phyloP scores from a whole-genome alignment of 2,113 vertebrate genomes.

The Tragelaphus imberbis region DNA sequence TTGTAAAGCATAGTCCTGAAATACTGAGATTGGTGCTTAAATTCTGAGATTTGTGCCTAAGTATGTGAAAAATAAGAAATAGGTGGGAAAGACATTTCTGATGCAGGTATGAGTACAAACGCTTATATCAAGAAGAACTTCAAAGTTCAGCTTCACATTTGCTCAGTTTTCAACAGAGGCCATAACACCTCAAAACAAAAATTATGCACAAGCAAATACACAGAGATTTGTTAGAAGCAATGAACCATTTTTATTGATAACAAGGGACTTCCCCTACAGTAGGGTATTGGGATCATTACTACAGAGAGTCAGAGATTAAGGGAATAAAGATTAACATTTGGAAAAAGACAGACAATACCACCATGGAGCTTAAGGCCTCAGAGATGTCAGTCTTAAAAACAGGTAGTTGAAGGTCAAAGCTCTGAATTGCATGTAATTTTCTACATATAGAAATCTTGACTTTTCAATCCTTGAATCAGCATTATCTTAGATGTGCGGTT shows the following conservation, averaged over 20 bases:
- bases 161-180: neutral
- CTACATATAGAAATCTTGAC: neutral
- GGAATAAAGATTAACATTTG: neutral
- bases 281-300: neutral
- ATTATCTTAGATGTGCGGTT: neutral
- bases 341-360: neutral
- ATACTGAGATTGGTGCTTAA: neutral
- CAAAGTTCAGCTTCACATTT: neutral
- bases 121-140: neutral
- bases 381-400: neutral
- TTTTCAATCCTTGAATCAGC: neutral
- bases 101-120: neutral
- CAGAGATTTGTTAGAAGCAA: neutral
- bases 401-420: rapidly evolving
- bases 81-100: no score
- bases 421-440: neutral
- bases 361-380: neutral
- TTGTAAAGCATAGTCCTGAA: neutral
- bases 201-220: neutral
- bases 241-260: slow-evolving; percentile 8
- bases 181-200: neutral
- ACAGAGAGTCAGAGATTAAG: neutral
- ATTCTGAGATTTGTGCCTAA: rapidly evolving
- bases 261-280: neutral
- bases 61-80: neutral